Base-by-base conservation (phyloP, 2,888 invertebrate species). In the Mythimna impura region DNA sequence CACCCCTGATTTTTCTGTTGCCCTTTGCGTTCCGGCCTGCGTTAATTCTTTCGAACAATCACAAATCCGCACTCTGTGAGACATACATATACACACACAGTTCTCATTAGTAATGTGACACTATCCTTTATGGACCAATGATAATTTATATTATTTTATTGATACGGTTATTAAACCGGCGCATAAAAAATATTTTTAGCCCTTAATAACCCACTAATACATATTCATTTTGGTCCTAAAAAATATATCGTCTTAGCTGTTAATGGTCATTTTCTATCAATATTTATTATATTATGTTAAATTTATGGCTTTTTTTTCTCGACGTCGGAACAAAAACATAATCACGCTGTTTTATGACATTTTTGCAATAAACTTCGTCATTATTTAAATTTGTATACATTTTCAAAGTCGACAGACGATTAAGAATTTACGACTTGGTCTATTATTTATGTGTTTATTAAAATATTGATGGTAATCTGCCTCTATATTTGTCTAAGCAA, bases 351-450 rank as follows among this genome's bases (percentile, higher is more conserved):
- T 78, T 77, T 63, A 77, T 54, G 30, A 52, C 62, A 62, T 22
- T 54, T 66, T 72, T 58, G 66, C 66, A 73, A 78, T 76, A 80
- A 78, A 78, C 30, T 57, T 64, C 40, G 14, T 64, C 30, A 60
- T 67, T 73, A 66, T 79, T 61, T 50, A 64, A 79, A 62, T 78
- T 75, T 25, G 47, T 63, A 63, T 43, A 7, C 10, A 54, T 57
- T 71, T 71, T 67, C 43, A 57, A 78, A 65, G 65, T 55, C 36
- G 25, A 36, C 50, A 34, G 25, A 60, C 40, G 30, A 57, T 69
- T 57, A 66, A 57, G 17, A 62, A 5, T 78, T 76, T 57, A 72
- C 34, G 66, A 71, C 17, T 40, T 10, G n/a, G n/a, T 4, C 30
- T 43, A 30, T 55, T 61, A 71, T 76, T 76, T 72, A 76, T 76